Evolutionary conservation across 2,797 vertebrate species (phyloP).

Genomic region (Poeciliopsis paucimaculata): DNA sequence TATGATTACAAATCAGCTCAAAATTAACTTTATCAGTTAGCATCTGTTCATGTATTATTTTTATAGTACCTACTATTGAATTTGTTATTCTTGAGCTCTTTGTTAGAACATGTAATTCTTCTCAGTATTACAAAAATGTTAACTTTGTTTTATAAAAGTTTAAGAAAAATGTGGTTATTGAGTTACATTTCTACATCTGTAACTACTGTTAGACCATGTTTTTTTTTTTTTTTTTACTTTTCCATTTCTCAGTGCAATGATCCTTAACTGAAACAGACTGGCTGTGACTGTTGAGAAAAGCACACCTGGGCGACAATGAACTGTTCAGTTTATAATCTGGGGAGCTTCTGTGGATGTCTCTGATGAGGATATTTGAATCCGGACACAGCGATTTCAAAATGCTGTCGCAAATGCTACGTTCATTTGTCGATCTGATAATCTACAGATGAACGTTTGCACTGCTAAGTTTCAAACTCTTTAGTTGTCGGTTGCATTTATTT

Average conservation of each 20-base stretch:
- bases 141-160: neutral
- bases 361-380: conserved; percentile 13
- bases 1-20: neutral
- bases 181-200: neutral
- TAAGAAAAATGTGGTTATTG: too few species aligned
- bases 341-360: conserved; percentile 9
- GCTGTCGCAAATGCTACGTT: neutral
- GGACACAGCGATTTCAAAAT: conserved; percentile 24
- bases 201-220: neutral
- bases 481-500: neutral
- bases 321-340: neutral
- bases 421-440: neutral
- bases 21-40: neutral
- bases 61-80: neutral
- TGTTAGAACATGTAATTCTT: neutral
- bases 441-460: conserved; percentile 9
- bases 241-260: neutral
- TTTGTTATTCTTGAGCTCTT: neutral
- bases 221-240: neutral
- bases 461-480: neutral
- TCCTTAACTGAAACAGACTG: neutral
- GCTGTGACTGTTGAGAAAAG: neutral
- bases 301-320: neutral
- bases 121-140: neutral
- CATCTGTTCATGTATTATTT: neutral